Evolutionary conservation across 2,888 invertebrate species (phyloP).

Genomic region (Magallana nippona): DNA sequence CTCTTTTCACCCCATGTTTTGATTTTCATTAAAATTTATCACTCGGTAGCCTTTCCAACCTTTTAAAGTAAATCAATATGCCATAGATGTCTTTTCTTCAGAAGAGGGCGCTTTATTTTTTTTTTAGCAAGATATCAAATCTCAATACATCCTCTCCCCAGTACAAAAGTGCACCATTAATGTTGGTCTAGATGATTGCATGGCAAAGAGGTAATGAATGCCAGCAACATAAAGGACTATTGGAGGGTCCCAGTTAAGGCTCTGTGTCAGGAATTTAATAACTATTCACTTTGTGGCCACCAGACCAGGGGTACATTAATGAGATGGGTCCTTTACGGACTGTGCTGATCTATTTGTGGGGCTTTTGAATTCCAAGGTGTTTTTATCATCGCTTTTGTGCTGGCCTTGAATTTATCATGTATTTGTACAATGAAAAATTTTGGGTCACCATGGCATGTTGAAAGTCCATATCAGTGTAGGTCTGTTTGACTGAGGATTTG

Average conservation of each 20-base stretch:
- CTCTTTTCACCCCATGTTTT: not conserved
- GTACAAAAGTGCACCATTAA: constrained; percentile 27
- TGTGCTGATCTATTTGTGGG: not conserved
- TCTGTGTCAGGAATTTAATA: constrained; percentile 13
- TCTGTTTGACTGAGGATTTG: constrained; percentile 7
- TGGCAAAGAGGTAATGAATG: not conserved
- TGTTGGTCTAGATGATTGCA: constrained; percentile 3
- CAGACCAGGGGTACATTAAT: constrained; percentile 12
- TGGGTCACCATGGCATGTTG: constrained; percentile 40
- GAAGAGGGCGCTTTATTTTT: not conserved
- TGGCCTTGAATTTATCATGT: constrained; percentile 43
- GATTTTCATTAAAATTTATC: constrained; percentile 2
- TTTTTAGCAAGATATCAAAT: constrained; percentile 23
- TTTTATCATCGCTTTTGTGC: constrained; percentile 27
- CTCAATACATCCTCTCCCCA: constrained; percentile 4
- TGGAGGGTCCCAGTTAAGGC: not conserved
- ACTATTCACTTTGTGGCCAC: not conserved
- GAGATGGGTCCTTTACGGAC: not conserved
- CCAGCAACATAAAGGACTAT: not conserved
- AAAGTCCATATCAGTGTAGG: not conserved
- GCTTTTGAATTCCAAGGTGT: constrained; percentile 28
- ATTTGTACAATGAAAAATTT: constrained; percentile 44
- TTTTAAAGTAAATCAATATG: constrained; percentile 6
- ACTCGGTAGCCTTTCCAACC: constrained; percentile 8
- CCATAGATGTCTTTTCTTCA: not conserved